Percentiles rank a stretch among this genome's conserved stretches.
Conservation (phyloP, 2,113 vertebrate genomes). For the Ophiodon elongatus region DNA sequence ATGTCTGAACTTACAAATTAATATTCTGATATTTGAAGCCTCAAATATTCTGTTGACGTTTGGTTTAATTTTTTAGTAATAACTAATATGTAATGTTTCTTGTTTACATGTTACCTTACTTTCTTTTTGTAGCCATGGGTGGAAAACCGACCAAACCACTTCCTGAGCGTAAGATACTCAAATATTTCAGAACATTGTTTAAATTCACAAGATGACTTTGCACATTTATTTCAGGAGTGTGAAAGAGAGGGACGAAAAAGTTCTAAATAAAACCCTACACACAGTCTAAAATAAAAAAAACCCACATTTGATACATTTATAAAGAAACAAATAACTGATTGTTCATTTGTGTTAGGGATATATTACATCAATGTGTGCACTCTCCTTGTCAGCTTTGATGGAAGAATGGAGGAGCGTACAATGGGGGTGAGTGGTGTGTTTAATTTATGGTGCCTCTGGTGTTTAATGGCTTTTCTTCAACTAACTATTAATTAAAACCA, state of each 20-base stretch:
- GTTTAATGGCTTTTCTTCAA: background rate
- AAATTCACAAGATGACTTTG: background rate
- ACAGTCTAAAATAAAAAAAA: background rate
- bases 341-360: background rate
- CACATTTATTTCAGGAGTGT: background rate
- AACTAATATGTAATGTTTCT: background rate
- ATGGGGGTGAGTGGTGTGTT: slow-evolving; percentile 5
- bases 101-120: background rate
- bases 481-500: background rate
- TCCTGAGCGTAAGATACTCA: background rate
- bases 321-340: background rate
- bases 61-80: background rate
- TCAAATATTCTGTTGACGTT: background rate
- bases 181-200: background rate
- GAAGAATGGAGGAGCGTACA: background rate
- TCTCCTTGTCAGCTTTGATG: background rate
- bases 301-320: background rate
- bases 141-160: fast-evolving
- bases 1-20: background rate
- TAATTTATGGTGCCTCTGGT: background rate
- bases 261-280: background rate
- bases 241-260: background rate
- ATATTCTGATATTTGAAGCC: background rate
- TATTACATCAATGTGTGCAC: background rate
- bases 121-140: background rate